Percentiles rank a stretch among this genome's conserved stretches.
Conservation (phyloP, 2,888 invertebrate species). For the Macrophya annulata region DNA sequence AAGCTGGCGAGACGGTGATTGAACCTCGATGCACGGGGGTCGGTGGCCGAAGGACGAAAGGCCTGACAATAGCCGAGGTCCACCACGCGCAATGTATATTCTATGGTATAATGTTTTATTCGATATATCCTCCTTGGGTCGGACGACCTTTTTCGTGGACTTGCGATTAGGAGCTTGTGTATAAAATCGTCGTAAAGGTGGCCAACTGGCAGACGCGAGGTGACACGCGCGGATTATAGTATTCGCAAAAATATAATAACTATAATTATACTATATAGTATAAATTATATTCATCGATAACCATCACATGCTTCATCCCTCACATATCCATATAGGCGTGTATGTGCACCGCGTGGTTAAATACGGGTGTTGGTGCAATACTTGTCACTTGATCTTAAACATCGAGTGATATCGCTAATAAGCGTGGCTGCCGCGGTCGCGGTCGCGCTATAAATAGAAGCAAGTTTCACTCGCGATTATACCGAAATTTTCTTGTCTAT, state of each 20-base stretch:
- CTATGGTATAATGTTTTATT: neutral
- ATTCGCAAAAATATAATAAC: neutral
- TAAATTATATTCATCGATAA: constrained; percentile 1
- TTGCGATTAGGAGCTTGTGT: neutral
- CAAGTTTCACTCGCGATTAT: neutral
- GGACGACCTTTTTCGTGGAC: neutral
- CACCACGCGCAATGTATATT: neutral
- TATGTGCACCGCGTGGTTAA: neutral
- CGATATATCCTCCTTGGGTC: neutral
- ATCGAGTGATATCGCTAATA: constrained; percentile 27
- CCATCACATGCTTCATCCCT: neutral
- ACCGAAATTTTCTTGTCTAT: neutral
- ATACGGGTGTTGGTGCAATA: neutral
- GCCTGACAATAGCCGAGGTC: neutral
- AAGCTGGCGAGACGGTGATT: neutral
- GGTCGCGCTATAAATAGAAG: constrained; percentile 9
- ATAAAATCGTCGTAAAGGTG: neutral
- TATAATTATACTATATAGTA: neutral
- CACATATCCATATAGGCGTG: neutral
- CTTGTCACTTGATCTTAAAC: constrained; percentile 12
- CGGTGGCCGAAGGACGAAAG: neutral
- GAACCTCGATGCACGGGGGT: neutral
- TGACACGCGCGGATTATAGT: neutral
- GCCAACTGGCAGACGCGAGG: neutral
- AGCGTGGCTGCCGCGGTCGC: neutral